Base-by-base conservation (phyloP, 2,888 invertebrate genomes). In the Hermodice carunculata region DNA sequence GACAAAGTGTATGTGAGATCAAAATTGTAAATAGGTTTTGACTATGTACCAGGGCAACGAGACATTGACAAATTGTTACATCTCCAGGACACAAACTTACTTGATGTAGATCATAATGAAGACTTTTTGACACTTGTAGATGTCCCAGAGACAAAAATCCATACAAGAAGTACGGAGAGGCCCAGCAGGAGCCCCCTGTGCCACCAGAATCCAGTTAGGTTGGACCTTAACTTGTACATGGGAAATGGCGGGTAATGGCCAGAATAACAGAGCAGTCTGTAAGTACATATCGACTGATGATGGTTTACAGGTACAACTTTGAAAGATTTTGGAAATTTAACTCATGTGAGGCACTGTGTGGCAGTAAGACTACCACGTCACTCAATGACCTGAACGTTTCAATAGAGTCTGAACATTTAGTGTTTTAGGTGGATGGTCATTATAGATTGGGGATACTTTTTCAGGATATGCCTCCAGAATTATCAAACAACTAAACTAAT, bases 221-320 rank as follows among this genome's bases (percentile, higher is more conserved):
- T 68, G 68, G 68, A 53, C 59, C 46, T 6, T 66, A 31, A 62
- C 61, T 52, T 61, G 65, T 24, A 49, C 63, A 32, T 11, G 32
- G 14, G 56, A 46, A n/a, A 6, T 17, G 3, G 19, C 40, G 3
- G 8, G n/a, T n/a, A 40, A 4, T 11, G 17, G 3, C 6, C 6
- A 53, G n/a, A 17, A 19, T 43, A n/a, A 31, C 6, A 3, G 17
- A 32, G 22, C 4, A 53, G 17, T n/a, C n/a, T n/a, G n/a, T n/a
- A n/a, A n/a, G n/a, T n/a, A n/a, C n/a, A n/a, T n/a, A n/a, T n/a
- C n/a, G n/a, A n/a, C n/a, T n/a, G n/a, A n/a, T n/a, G n/a, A 29
- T 61, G 14, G 43, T 43, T 17, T 57, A 6, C 32, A 48, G 19
- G 44, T 5, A 4, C 44, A 46, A 58, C n/a, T 28, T 58, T 2